Conservation (phyloP, 2,113 vertebrate genomes). For the Scophthalmus maximus region DNA sequence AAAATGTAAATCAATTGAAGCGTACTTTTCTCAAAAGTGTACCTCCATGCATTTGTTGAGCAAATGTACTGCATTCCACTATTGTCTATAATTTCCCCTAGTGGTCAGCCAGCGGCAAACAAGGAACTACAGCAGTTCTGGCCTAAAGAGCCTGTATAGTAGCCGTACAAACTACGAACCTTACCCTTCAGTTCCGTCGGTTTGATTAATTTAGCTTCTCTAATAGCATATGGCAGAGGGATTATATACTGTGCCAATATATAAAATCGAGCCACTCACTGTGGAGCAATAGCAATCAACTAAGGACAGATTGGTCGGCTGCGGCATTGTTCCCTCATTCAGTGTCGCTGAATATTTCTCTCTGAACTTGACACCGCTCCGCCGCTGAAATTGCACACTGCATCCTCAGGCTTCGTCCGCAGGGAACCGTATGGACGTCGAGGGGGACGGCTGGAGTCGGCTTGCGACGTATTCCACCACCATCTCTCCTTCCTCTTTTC, state of each 20-base stretch:
- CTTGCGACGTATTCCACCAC: slow-evolving; percentile 29
- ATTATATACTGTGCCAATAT: neutral
- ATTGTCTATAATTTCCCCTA: neutral
- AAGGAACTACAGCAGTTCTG: no score
- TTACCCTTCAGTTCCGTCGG: neutral
- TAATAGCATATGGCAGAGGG: neutral
- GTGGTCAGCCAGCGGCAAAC: no score
- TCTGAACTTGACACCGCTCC: slow-evolving; percentile 20
- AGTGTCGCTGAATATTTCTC: slow-evolving; percentile 9
- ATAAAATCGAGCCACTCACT: slow-evolving; percentile 12
- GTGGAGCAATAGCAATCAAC: slow-evolving; percentile 24
- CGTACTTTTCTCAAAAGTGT: no score
- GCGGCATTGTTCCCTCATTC: slow-evolving; percentile 6
- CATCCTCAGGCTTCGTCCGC: slow-evolving; percentile 22
- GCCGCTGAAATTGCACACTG: slow-evolving; percentile 18
- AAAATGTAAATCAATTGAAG: no score
- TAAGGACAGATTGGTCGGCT: slow-evolving; percentile 29
- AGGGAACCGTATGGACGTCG: neutral
- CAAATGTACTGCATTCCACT: neutral
- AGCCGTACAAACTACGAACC: neutral
- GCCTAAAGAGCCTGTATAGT: neutral
- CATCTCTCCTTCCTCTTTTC: slow-evolving; percentile 27
- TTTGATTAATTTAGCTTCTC: slow-evolving; percentile 10
- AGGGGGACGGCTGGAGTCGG: slow-evolving; percentile 9
- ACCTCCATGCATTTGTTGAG: no score